Conservation (phyloP, 2,113 vertebrate genomes). For the Arothron firmamentum region DNA sequence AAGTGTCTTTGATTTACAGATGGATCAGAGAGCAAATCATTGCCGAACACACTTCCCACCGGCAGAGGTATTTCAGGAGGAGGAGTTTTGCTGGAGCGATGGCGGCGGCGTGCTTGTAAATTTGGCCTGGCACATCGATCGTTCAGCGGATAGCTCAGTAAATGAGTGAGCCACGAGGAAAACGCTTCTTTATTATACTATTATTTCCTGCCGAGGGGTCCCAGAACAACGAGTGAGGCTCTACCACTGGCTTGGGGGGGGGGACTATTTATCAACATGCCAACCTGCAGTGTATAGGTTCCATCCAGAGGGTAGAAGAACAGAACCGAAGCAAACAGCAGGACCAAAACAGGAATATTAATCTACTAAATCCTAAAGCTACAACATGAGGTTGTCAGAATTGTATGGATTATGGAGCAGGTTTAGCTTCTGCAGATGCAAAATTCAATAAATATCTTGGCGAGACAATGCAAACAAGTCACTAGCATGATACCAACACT, state of each 20-base stretch:
- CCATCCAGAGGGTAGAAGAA: slow-evolving; percentile 26
- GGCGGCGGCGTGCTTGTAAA: slow-evolving; percentile 62
- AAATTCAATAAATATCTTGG: too few relatives aligned
- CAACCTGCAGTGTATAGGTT: slow-evolving; percentile 37
- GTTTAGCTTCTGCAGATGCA: too few relatives aligned
- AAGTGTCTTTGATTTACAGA: slow-evolving; percentile 63
- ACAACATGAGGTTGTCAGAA: too few relatives aligned
- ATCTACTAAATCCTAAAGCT: too few relatives aligned
- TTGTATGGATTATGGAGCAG: too few relatives aligned
- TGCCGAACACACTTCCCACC: slow-evolving; percentile 63
- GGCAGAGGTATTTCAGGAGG: slow-evolving; percentile 65
- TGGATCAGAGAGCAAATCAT: slow-evolving; percentile 67
- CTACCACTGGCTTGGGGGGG: slow-evolving; percentile 20
- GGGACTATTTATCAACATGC: slow-evolving; percentile 54
- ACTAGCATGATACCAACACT: too few relatives aligned
- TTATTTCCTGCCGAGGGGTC: slow-evolving; percentile 40
- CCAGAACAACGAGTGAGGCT: slow-evolving; percentile 47
- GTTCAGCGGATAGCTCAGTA: slow-evolving; percentile 64
- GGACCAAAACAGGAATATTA: too few relatives aligned
- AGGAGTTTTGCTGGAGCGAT: slow-evolving; percentile 48
- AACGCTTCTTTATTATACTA: slow-evolving; percentile 46
- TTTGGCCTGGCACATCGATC: slow-evolving; percentile 66
- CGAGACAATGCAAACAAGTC: too few relatives aligned
- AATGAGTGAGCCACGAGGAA: slow-evolving; percentile 58
- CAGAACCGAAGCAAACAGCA: neutral